Percentiles rank a stretch among this genome's conserved stretches.
Evolutionary conservation across 2,113 vertebrate species (phyloP).

Genomic region (Tinamus guttatus): DNA sequence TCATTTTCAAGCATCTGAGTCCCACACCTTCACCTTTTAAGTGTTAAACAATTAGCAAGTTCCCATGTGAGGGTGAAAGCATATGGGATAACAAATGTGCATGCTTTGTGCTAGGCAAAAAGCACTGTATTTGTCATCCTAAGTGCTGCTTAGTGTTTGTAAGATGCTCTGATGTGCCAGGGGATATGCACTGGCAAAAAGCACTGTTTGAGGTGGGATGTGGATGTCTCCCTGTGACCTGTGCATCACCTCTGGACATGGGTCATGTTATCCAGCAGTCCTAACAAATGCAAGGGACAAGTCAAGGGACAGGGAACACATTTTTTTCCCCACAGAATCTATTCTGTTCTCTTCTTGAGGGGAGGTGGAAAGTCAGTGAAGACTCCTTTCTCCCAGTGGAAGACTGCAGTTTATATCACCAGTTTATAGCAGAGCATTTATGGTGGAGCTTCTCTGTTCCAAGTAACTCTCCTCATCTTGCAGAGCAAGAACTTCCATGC

Average conservation of each 20-base stretch:
- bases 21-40: not conserved
- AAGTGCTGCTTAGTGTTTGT: not conserved
- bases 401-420: not conserved
- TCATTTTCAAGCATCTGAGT: not conserved
- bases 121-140: not conserved
- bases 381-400: not conserved
- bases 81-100: not conserved
- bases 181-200: not conserved
- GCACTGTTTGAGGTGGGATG: not conserved
- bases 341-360: accelerated
- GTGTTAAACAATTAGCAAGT: not conserved
- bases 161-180: not conserved
- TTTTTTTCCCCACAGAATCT: not conserved
- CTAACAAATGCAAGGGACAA: not conserved
- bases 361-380: not conserved
- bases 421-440: not conserved
- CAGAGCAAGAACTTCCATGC: not conserved
- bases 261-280: not conserved
- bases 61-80: not conserved
- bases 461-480: not conserved
- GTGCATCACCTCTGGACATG: not conserved
- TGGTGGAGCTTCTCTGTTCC: not conserved
- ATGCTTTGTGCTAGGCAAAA: not conserved
- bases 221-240: not conserved
- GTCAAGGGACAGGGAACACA: not conserved